phyloP scores from a whole-genome alignment of 1,140 invertebrate genomes.

The Pinna nobilis region DNA sequence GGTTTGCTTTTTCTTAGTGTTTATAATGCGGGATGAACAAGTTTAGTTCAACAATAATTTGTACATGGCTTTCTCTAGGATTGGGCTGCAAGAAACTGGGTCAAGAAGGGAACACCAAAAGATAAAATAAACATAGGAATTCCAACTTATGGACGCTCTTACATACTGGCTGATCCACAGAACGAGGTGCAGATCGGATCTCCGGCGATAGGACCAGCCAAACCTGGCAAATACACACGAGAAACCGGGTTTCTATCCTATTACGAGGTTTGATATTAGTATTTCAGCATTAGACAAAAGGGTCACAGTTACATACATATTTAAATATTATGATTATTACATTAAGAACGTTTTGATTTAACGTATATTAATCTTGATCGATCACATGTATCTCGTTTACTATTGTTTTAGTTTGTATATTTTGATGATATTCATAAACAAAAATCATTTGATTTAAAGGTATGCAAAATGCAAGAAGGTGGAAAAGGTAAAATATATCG shows the following conservation, averaged over 20 bases:
- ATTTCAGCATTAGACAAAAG: no score
- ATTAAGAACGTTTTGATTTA: no score
- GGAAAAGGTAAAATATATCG: slow-evolving; percentile 37
- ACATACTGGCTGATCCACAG: slow-evolving; percentile 82
- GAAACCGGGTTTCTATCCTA: slow-evolving; percentile 65
- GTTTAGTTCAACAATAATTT: no score
- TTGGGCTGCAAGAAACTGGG: slow-evolving; percentile 64
- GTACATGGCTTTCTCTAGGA: slow-evolving; percentile 41
- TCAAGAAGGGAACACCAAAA: slow-evolving; percentile 87
- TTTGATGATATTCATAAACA: background rate
- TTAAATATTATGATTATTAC: no score
- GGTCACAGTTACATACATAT: no score
- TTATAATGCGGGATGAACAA: no score
- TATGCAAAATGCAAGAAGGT: slow-evolving; percentile 42
- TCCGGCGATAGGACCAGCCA: slow-evolving; percentile 82
- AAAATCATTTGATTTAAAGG: background rate
- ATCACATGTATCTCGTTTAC: no score
- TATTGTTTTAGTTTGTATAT: slow-evolving; percentile 83
- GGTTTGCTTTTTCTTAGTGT: no score
- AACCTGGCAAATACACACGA: slow-evolving; percentile 55
- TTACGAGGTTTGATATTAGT: slow-evolving; percentile 69
- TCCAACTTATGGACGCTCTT: slow-evolving; percentile 94
- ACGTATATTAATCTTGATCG: no score
- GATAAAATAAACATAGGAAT: slow-evolving; percentile 97
- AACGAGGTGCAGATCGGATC: slow-evolving; percentile 89